These are phyloP conservation scores for Patella caerulea DNA, from an alignment of 2,888 invertebrate genomes.

Conservation along the genomic window DNA sequence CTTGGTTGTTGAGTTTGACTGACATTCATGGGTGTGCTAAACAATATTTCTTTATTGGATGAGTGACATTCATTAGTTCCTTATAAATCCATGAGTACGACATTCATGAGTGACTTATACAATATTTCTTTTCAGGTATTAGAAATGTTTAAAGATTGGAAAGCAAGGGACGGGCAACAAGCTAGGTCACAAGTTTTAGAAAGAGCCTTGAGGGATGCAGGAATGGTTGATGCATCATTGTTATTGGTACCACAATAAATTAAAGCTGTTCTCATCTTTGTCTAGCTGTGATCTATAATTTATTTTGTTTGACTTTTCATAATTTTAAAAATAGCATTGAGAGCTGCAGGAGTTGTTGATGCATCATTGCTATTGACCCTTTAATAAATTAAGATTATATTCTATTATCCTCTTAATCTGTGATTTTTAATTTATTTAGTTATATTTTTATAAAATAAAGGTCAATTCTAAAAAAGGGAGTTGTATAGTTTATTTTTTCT, in stretches of 20 bases:
- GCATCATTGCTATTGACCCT: slow-evolving; percentile 41
- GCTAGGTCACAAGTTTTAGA: slow-evolving; percentile 57
- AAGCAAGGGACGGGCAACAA: slow-evolving; percentile 52
- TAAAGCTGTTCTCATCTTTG: not conserved
- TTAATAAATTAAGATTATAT: slow-evolving; percentile 2
- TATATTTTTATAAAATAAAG: slow-evolving; percentile 35
- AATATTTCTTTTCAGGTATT: slow-evolving; percentile 48
- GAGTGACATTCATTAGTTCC: not conserved
- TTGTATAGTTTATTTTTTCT: too few relatives aligned
- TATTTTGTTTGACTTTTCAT: too few relatives aligned
- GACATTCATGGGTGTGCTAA: not conserved
- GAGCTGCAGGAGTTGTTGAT: slow-evolving; percentile 60
- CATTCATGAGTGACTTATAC: not conserved
- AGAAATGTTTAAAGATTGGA: slow-evolving; percentile 61
- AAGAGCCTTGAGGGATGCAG: slow-evolving; percentile 54
- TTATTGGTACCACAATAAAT: slow-evolving; percentile 28
- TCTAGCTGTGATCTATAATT: too few relatives aligned
- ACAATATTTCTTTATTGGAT: not conserved
- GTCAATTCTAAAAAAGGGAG: too few relatives aligned
- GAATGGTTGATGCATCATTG: slow-evolving; percentile 59
- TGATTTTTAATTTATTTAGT: too few relatives aligned
- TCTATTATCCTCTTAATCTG: not conserved
- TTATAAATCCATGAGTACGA: not conserved
- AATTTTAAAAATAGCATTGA: slow-evolving; percentile 57
- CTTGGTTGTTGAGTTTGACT: too few relatives aligned